Evolutionary conservation across 2,888 invertebrate species (phyloP).

Genomic region (Drosophila peninsularis): DNA sequence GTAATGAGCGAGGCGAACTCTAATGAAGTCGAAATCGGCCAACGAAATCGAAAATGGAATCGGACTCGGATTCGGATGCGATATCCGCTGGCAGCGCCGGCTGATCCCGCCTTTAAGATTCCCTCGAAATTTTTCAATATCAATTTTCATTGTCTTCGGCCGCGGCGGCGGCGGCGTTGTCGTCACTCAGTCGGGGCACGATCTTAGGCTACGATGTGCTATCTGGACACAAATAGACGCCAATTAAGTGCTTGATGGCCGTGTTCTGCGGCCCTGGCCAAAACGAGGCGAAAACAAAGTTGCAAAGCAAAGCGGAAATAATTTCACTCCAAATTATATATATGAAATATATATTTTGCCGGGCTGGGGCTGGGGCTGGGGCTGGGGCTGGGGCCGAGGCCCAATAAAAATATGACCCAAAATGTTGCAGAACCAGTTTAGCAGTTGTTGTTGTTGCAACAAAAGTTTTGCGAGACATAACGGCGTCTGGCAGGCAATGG

Average conservation of each 20-base stretch:
- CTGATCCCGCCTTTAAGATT: conserved; percentile 77
- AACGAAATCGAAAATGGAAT: conserved; percentile 34
- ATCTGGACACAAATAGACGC: conserved; percentile 83
- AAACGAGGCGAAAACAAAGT: conserved; percentile 9
- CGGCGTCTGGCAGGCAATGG: conserved; percentile 64
- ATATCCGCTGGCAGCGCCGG: conserved; percentile 47
- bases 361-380: no score
- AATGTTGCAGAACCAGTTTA: conserved; percentile 61
- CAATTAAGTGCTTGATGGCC: conserved; percentile 79
- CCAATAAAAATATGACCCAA: conserved; percentile 57
- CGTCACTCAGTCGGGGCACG: conserved; percentile 70
- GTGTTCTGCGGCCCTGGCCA: conserved; percentile 43
- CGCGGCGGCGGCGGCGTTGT: conserved; percentile 39
- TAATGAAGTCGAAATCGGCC: conserved; percentile 49
- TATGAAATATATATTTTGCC: conserved; percentile 33
- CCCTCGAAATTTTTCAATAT: conserved; percentile 67
- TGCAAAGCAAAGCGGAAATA: conserved; percentile 61
- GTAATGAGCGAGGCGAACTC: conserved; percentile 63
- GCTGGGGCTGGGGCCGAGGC: no score
- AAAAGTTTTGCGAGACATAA: conserved; percentile 70
- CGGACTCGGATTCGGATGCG: conserved; percentile 14
- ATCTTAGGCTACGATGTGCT: conserved; percentile 71
- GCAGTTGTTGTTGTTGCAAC: conserved; percentile 30
- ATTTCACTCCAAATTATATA: conserved; percentile 76
- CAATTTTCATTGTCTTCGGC: conserved; percentile 68